Conservation (phyloP, 2,113 vertebrate species). For the Lasiurus borealis region DNA sequence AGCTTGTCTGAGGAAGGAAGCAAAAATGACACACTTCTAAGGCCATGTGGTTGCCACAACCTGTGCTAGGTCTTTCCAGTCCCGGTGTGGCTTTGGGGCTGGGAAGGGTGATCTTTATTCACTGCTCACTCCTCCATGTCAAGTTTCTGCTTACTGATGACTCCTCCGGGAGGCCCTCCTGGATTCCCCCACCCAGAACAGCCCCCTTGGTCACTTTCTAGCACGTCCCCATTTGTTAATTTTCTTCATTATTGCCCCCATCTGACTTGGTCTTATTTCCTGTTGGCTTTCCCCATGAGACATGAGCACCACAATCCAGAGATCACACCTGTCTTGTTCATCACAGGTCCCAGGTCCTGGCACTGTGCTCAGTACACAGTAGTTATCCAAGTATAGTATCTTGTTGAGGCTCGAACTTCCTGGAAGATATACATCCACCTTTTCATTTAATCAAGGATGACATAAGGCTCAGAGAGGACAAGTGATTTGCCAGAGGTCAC, state of each 20-base stretch:
- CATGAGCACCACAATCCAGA: not conserved
- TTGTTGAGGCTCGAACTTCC: not conserved
- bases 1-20: not conserved
- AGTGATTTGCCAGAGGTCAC: not conserved
- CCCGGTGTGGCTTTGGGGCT: not conserved
- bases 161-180: not conserved
- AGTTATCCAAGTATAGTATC: not conserved
- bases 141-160: not conserved
- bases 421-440: not conserved
- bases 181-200: not conserved
- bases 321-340: not conserved
- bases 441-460: not conserved
- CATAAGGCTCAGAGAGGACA: not conserved
- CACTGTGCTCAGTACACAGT: not conserved
- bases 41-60: not conserved
- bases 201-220: not conserved
- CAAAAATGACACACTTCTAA: not conserved
- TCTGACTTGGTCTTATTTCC: not conserved
- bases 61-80: not conserved
- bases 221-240: accelerated
- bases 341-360: not conserved
- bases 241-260: not conserved
- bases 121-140: not conserved
- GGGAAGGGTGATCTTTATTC: not conserved
- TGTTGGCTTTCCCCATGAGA: not conserved